Evolutionary conservation across 2,888 invertebrate genomes (phyloP), one percentile per base, ranked within the genome.

Genomic region (Kryphioiulus occultus): DNA sequence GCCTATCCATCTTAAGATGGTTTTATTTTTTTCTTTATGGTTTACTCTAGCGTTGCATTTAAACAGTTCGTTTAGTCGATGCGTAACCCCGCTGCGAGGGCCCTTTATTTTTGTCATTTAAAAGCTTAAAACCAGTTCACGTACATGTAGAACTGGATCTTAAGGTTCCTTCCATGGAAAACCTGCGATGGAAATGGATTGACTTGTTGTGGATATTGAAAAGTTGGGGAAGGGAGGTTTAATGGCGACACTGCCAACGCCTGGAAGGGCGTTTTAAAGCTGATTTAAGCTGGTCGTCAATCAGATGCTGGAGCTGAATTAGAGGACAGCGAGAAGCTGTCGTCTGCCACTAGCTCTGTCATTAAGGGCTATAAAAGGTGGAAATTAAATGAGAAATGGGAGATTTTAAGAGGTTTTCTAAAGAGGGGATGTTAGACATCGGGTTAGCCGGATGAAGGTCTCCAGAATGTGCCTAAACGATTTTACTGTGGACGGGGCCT

Each of bases 201-300:
- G 68, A 68, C 68, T 68, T 68, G 68, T 68, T 68, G 68, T 68
- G 68, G 68, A 68, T 68, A 68, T 68, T 68, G 68, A 68, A 68
- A 68, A 68, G 68, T 68, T 26, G 68, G 22, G 68, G 68, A 68
- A 68, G 68, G 68, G 68, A 68, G 26, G 68, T 68, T 68, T 68
- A 68, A 68, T 68, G 22, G 68, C 68, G n/a, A 22, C 68, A 68
- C 26, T 68, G 68, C n/a, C 68, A 68, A 1, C 26, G 68, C 26
- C n/a, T 7, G 68, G 26, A 68, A 68, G 68, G 68, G 68, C 68
- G 68, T 68, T 68, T 68, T 68, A 68, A 68, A 68, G 68, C 68
- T 68, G 68, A 68, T 68, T 68, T 68, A 68, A 68, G 68, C 68
- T 68, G 68, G 68, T 68, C 68, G 68, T 68, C 68, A 68, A 68